Base-by-base conservation (phyloP, 2,888 invertebrate species). In the Sarcophaga variegata region DNA sequence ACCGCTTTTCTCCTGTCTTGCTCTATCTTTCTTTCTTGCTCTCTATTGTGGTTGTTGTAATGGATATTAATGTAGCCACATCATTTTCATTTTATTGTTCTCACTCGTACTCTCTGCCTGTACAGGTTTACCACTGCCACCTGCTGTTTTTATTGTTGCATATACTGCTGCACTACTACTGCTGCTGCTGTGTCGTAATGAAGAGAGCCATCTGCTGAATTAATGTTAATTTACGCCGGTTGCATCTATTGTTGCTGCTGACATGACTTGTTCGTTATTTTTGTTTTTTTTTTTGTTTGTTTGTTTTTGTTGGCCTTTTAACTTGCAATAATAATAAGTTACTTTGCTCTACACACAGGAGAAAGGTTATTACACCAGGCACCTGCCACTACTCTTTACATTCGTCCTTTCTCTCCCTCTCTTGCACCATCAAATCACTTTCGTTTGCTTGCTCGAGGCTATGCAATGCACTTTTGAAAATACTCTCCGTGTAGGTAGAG, bases 51-150 rank as follows among this genome's bases (percentile, higher is more conserved):
- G 70, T 75, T 84, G 81, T 54, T 79, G 83, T 86, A 81, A 82
- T 84, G 75, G 79, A 78, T 80, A 87, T 87, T 87, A 87, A 84
- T 82, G 84, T 63, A 80, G 84, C 87, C 87, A 69, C 79, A 62
- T 79, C 79, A 84, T 84, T 81, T 81, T 87, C 81, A 78, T 75
- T 81, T 75, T 79, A 81, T 77, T 78, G 5, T 54, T 14, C 54
- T 54, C 4, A 1, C 54, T 17, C 37, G 37, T 37, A 37, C 37
- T 37, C 37, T 54, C 69, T 75, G 70, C 60, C 81, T 77, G 60
- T 69, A 64, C 20, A 62, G 75, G 75, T 75, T 75, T 69, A 80
- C 79, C 83, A 83, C 62, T 45, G 62, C 25, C 83, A 78, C 87
- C 84, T 81, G 77, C 81, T 79, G 86, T 37, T 70, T 37, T 37